phyloP scores from a whole-genome alignment of 2,113 vertebrate species.

The Bettongia penicillata region DNA sequence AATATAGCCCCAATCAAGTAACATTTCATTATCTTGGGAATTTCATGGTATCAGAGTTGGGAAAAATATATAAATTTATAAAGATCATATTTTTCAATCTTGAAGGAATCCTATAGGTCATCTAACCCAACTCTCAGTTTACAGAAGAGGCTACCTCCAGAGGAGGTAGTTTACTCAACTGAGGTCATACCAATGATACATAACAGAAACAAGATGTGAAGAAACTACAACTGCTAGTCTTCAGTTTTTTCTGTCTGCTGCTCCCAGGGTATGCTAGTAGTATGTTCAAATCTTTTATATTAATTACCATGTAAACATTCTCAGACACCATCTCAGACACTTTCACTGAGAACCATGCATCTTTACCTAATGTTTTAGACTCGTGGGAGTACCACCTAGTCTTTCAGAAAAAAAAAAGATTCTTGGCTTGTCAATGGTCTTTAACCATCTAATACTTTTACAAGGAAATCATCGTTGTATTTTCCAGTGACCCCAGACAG shows the following conservation, averaged over 20 bases:
- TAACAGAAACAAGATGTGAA: background rate
- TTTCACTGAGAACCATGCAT: background rate
- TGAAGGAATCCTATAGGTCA: background rate
- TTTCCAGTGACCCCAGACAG: background rate
- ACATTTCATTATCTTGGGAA: background rate
- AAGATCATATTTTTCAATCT: background rate
- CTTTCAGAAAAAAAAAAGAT: background rate
- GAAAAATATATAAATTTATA: background rate
- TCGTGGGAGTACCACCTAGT: background rate
- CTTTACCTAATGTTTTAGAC: background rate
- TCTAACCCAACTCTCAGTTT: background rate
- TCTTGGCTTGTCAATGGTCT: background rate
- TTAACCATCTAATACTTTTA: background rate
- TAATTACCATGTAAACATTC: background rate
- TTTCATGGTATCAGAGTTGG: background rate
- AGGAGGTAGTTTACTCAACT: background rate
- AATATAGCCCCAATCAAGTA: background rate
- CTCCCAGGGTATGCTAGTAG: background rate
- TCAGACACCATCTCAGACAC: background rate
- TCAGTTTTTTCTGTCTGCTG: background rate
- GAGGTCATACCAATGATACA: background rate
- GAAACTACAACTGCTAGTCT: background rate
- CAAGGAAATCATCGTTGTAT: background rate
- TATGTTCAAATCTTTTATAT: background rate
- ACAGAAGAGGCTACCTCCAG: background rate